phyloP scores from a whole-genome alignment of 2,888 invertebrate genomes.

The Mechanitis mazaeus region DNA sequence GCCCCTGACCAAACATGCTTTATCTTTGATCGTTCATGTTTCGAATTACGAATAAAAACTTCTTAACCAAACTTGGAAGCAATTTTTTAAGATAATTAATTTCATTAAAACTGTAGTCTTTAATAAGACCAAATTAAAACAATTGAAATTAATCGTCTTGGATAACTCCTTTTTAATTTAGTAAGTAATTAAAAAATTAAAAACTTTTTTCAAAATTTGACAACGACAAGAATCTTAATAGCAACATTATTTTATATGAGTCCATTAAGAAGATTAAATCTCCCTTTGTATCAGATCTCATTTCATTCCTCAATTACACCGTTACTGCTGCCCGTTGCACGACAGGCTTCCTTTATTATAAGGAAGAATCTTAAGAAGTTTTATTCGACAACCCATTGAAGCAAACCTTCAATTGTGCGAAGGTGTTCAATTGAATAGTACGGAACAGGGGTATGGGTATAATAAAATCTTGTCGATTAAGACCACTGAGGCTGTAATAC shows the following conservation, averaged over 20 bases:
- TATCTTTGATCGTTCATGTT: slow-evolving; percentile 13
- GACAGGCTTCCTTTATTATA: slow-evolving; percentile 70
- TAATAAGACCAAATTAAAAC: slow-evolving; percentile 20
- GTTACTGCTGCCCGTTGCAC: slow-evolving; percentile 69
- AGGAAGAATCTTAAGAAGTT: slow-evolving; percentile 75
- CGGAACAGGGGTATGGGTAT: slow-evolving; percentile 69
- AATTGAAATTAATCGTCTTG: slow-evolving; percentile 18
- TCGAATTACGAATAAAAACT: slow-evolving; percentile 15
- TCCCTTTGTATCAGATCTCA: slow-evolving; percentile 67
- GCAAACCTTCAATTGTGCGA: slow-evolving; percentile 72
- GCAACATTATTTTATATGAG: slow-evolving; percentile 51
- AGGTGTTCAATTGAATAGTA: slow-evolving; percentile 75
- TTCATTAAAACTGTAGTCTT: slow-evolving; percentile 19
- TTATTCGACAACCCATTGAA: slow-evolving; percentile 75
- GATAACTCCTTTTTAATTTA: slow-evolving; percentile 19
- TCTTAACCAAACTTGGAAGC: slow-evolving; percentile 2
- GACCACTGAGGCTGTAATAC: slow-evolving; percentile 72
- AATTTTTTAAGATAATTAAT: slow-evolving; percentile 18
- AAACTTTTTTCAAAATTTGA: slow-evolving; percentile 29
- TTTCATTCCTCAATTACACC: slow-evolving; percentile 70
- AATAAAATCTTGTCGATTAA: slow-evolving; percentile 75
- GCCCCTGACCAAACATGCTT: slow-evolving; percentile 12
- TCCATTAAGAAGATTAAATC: slow-evolving; percentile 69
- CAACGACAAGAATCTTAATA: slow-evolving; percentile 38
- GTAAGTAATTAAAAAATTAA: slow-evolving; percentile 25